A percentile compares a stretch with the other conserved stretches of the same genome.
Evolutionary conservation across 2,888 invertebrate genomes (phyloP).

Genomic region (Crepidodera aurea): DNA sequence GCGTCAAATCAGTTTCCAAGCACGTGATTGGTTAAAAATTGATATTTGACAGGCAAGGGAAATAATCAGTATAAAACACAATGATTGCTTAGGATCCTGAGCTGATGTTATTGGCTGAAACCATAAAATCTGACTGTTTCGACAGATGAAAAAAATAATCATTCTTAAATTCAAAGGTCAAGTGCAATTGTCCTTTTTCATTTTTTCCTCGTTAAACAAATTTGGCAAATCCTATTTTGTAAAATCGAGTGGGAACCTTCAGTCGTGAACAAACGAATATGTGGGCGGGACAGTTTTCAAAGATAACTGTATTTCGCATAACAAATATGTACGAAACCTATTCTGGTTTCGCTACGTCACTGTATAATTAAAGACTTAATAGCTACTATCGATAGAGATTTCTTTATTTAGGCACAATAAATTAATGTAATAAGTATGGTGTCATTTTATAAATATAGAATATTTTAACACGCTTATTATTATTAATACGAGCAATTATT

Average conservation of each 20-base stretch:
- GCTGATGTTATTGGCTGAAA: too few relatives aligned
- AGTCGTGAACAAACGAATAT: slow-evolving; percentile 31
- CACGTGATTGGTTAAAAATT: too few relatives aligned
- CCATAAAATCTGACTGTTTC: too few relatives aligned
- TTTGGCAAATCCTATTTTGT: slow-evolving; percentile 36
- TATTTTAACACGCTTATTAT: background rate
- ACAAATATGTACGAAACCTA: slow-evolving; percentile 41
- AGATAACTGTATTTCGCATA: slow-evolving; percentile 37
- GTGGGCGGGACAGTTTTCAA: slow-evolving; percentile 38
- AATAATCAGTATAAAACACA: too few relatives aligned
- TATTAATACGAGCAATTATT: too few relatives aligned
- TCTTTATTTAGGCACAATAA: slow-evolving; percentile 24
- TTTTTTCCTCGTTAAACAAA: slow-evolving; percentile 22
- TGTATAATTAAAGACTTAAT: slow-evolving; percentile 15
- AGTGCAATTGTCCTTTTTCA: background rate
- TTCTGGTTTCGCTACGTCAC: slow-evolving; percentile 39
- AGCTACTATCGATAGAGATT: slow-evolving; percentile 2
- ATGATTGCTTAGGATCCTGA: too few relatives aligned
- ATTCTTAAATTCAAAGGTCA: background rate
- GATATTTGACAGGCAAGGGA: too few relatives aligned
- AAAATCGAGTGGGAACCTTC: slow-evolving; percentile 21
- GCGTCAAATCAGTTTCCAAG: too few relatives aligned
- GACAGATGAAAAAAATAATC: too few relatives aligned
- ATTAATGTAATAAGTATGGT: slow-evolving; percentile 5
- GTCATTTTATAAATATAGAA: slow-evolving; percentile 24